Evolutionary conservation across 2,113 vertebrate species (phyloP).

Genomic region (Sinosuthora webbiana): DNA sequence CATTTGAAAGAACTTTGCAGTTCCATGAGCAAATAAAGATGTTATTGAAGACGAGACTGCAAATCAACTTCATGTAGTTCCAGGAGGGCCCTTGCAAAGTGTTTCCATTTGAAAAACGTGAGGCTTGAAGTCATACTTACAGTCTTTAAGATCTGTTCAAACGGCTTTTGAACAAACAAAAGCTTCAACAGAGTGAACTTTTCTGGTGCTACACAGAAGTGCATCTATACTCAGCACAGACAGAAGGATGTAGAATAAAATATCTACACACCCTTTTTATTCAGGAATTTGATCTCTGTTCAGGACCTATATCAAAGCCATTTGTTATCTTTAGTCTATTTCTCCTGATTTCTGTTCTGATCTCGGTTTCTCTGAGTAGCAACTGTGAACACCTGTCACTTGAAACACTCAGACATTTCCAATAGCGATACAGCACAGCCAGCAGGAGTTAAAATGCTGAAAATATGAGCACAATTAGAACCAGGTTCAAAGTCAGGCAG

Average conservation of each 20-base stretch:
- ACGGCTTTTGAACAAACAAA: not conserved
- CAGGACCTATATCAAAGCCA: not conserved
- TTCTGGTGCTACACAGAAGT: not conserved
- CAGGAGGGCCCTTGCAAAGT: not conserved
- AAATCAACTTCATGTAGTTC: not conserved
- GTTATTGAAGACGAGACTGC: not conserved
- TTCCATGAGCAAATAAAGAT: not conserved
- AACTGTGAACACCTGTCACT: not conserved
- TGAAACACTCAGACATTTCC: not conserved
- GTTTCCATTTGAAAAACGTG: not conserved
- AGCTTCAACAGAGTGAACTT: not conserved
- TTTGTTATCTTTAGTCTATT: not conserved
- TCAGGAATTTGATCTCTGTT: not conserved
- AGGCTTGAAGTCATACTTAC: not conserved
- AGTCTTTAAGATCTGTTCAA: not conserved
- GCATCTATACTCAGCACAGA: not conserved
- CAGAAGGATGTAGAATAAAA: not conserved
- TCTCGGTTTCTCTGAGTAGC: not conserved
- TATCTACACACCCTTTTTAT: not conserved
- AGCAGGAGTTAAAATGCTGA: not conserved
- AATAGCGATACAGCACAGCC: not conserved
- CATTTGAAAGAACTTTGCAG: not conserved
- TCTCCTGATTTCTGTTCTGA: not conserved
- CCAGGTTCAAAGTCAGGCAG: not conserved
- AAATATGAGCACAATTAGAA: not conserved